These are phyloP conservation scores for Rhipidura dahli DNA, from an alignment of 2,113 vertebrate species.

Conservation along the genomic window DNA sequence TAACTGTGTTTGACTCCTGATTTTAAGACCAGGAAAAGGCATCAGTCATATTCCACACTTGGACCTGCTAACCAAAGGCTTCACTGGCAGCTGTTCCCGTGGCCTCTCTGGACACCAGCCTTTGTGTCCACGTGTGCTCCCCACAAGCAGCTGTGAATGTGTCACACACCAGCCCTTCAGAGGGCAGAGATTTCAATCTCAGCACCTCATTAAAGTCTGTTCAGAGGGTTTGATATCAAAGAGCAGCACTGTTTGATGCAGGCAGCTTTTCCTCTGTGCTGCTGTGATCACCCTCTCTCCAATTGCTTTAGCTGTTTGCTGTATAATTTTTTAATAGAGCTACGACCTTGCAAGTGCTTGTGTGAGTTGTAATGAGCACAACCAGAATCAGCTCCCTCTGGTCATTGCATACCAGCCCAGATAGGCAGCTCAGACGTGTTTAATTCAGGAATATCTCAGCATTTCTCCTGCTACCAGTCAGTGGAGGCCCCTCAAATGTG, in stretches of 20 bases:
- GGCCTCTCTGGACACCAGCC: background rate
- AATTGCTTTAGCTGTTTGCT: background rate
- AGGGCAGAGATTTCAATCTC: background rate
- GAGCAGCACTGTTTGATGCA: background rate
- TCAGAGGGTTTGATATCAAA: background rate
- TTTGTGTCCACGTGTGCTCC: background rate
- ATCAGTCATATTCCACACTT: background rate
- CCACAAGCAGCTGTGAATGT: background rate
- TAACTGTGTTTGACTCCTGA: too few relatives aligned
- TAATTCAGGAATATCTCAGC: background rate
- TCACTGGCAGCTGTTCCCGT: background rate
- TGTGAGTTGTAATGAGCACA: background rate
- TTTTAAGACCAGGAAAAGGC: too few relatives aligned
- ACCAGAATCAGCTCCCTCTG: background rate
- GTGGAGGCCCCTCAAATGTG: background rate
- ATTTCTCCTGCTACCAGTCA: background rate
- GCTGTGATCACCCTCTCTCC: background rate
- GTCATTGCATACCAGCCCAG: background rate
- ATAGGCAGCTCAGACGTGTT: rapidly evolving
- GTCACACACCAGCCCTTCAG: background rate
- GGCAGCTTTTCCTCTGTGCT: background rate
- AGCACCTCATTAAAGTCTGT: background rate
- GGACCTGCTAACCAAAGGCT: background rate
- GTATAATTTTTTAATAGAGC: background rate
- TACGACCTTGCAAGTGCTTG: background rate